A percentile compares a stretch with the other conserved stretches of the same genome.
Evolutionary conservation across 1,140 invertebrate genomes (phyloP).

Genomic region (Bicyclus anynana): DNA sequence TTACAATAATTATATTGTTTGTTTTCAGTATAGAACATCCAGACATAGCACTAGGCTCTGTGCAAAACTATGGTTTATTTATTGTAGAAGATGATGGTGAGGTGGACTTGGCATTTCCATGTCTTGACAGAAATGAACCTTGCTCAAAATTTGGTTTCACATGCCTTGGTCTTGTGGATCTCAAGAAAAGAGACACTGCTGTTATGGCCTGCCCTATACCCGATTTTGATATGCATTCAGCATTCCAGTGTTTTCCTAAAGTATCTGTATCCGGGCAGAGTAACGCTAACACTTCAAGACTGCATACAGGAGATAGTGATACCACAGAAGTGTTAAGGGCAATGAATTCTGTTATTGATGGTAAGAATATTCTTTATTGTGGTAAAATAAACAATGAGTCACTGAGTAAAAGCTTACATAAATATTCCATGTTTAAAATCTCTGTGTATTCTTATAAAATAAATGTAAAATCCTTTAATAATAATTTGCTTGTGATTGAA

Average conservation of each 20-base stretch:
- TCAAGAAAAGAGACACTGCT: slow-evolving; percentile 51
- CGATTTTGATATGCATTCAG: slow-evolving; percentile 53
- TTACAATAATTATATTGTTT: neutral
- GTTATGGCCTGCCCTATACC: slow-evolving; percentile 54
- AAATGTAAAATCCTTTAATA: too few relatives aligned
- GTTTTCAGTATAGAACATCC: slow-evolving; percentile 78
- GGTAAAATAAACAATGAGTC: too few relatives aligned
- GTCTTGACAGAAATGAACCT: slow-evolving; percentile 90
- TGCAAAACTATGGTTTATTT: slow-evolving; percentile 88
- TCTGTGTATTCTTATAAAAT: too few relatives aligned
- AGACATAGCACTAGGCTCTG: slow-evolving; percentile 78
- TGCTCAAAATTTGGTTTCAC: slow-evolving; percentile 96
- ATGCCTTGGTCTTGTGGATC: slow-evolving; percentile 91
- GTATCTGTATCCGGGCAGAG: slow-evolving; percentile 56
- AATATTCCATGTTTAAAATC: too few relatives aligned
- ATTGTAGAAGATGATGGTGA: slow-evolving; percentile 98
- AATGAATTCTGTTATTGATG: slow-evolving; percentile 58
- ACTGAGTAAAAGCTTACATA: too few relatives aligned
- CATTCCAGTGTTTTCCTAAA: slow-evolving; percentile 56
- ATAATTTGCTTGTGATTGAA: too few relatives aligned
- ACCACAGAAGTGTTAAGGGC: slow-evolving; percentile 62
- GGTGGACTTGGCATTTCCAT: slow-evolving; percentile 95
- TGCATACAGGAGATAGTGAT: slow-evolving; percentile 56
- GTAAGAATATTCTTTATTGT: slow-evolving; percentile 30
- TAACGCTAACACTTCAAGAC: slow-evolving; percentile 53